Evolutionary conservation across 2,797 vertebrate species (phyloP).

Genomic region (Acipenser oxyrinchus): DNA sequence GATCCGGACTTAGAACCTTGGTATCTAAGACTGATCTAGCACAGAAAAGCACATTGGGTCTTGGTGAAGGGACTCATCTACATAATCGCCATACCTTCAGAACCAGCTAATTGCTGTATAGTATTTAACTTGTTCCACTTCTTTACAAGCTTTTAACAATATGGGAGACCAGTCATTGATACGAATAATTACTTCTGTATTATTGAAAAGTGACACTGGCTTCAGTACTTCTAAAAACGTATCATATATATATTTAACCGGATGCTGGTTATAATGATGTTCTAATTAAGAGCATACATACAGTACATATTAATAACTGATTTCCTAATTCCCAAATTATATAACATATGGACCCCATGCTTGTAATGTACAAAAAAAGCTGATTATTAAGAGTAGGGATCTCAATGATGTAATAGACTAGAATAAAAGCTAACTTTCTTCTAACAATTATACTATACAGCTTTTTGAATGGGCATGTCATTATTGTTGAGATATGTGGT

Average conservation of each 20-base stretch:
- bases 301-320: too few species aligned
- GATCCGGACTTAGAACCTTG: slow-evolving; percentile 6
- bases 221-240: too few species aligned
- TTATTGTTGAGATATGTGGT: slow-evolving; percentile 6
- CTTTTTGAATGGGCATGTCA: slow-evolving; percentile 11
- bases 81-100: neutral
- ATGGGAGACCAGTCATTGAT: neutral
- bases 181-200: neutral
- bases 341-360: neutral
- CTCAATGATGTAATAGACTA: slow-evolving; percentile 9
- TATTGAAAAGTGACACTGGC: too few species aligned
- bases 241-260: too few species aligned
- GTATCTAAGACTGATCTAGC: too few species aligned
- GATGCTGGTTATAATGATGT: too few species aligned
- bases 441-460: slow-evolving; percentile 14
- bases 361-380: neutral
- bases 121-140: neutral
- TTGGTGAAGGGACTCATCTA: too few species aligned
- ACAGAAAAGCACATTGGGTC: too few species aligned
- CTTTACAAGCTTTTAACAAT: neutral
- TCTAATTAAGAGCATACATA: too few species aligned
- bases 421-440: slow-evolving; percentile 9
- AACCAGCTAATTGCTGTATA: neutral
- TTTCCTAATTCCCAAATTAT: too few species aligned
- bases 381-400: neutral